Percentiles rank a stretch among this genome's conserved stretches.
Conservation (phyloP, 2,113 vertebrate species). For the Lota lota region DNA sequence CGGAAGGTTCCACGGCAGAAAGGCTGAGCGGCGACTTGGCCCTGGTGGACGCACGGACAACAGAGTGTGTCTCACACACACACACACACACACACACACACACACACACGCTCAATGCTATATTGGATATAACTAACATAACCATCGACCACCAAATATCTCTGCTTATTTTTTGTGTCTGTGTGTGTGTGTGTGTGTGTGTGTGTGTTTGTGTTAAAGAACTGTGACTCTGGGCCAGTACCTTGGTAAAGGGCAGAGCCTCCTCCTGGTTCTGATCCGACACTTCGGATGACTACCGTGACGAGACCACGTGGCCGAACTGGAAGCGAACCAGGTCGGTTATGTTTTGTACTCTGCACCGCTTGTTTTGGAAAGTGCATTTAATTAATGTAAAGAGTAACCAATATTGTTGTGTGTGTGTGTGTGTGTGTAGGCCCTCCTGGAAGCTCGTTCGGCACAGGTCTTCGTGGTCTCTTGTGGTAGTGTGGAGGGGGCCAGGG, state of each 20-base stretch:
- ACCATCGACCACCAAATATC: background rate
- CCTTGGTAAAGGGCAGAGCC: constrained; percentile 53
- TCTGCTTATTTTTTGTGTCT: too few species aligned
- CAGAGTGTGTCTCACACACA: constrained; percentile 46
- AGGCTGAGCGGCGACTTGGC: constrained; percentile 42
- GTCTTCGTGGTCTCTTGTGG: constrained; percentile 68
- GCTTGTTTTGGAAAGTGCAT: background rate
- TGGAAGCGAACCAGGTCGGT: constrained; percentile 57
- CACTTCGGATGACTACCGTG: constrained; percentile 69
- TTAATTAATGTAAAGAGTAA: background rate
- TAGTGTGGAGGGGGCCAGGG: constrained; percentile 49
- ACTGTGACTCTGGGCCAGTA: constrained; percentile 58
- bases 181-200: background rate
- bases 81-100: background rate
- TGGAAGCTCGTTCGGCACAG: constrained; percentile 59
- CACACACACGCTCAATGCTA: background rate
- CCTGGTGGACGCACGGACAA: constrained; percentile 52
- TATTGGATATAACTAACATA: background rate
- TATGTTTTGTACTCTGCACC: background rate
- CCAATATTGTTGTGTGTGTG: background rate
- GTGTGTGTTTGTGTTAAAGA: constrained; percentile 33
- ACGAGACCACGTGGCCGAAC: constrained; percentile 73
- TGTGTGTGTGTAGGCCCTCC: constrained; percentile 35
- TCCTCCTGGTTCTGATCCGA: constrained; percentile 71
- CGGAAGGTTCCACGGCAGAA: constrained; percentile 12